phyloP scores from a whole-genome alignment of 2,797 vertebrate genomes.

The Hybognathus amarus region DNA sequence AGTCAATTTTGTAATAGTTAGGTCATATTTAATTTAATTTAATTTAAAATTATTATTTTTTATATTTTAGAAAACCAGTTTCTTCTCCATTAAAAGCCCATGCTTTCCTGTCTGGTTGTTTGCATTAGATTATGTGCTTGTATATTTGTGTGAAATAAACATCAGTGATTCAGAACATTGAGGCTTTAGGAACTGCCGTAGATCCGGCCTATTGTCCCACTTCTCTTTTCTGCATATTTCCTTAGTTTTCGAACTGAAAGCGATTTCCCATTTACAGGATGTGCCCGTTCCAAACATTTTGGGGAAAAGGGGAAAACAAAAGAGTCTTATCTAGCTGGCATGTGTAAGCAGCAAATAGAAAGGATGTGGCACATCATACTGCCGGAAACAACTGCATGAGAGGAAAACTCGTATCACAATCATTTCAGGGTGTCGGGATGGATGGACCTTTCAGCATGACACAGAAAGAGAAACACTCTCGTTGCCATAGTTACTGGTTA shows the following conservation, averaged over 20 bases:
- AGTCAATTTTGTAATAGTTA: not conserved
- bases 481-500: not conserved
- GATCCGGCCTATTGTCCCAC: slow-evolving; percentile 50
- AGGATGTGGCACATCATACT: slow-evolving; percentile 46
- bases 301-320: slow-evolving; percentile 39
- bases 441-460: slow-evolving; percentile 19
- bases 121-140: slow-evolving; percentile 35
- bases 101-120: slow-evolving; percentile 3
- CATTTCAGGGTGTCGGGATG: slow-evolving; percentile 34
- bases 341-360: slow-evolving; percentile 44
- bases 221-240: slow-evolving; percentile 50
- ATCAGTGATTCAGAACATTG: slow-evolving; percentile 36
- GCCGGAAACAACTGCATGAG: slow-evolving; percentile 45
- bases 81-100: not conserved
- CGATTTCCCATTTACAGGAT: slow-evolving; percentile 55
- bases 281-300: slow-evolving; percentile 48
- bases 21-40: not conserved
- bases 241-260: slow-evolving; percentile 48
- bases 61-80: slow-evolving; percentile 2
- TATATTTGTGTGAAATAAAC: slow-evolving; percentile 39
- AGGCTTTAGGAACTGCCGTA: slow-evolving; percentile 43
- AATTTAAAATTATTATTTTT: too few relatives aligned
- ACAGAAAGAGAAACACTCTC: not conserved
- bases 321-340: slow-evolving; percentile 57
- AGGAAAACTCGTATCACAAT: not conserved